Evolutionary conservation across 2,113 vertebrate species (phyloP).

Genomic region (Scartelaos histophorus): DNA sequence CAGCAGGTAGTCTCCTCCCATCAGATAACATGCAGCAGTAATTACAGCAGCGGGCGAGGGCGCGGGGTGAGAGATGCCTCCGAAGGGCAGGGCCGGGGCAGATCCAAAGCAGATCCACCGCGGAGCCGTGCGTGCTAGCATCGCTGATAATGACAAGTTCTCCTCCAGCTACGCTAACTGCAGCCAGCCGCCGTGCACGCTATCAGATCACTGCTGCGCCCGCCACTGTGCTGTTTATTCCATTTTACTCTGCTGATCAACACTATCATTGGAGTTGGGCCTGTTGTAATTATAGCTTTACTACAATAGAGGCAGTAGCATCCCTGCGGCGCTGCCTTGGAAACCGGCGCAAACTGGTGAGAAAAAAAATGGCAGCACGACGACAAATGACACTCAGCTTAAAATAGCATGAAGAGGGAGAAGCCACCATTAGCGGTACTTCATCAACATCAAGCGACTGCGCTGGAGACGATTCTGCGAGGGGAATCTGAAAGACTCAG

Average conservation of each 20-base stretch:
- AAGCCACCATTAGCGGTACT: background rate
- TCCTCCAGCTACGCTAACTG: constrained; percentile 55
- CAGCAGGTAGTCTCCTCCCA: constrained; percentile 27
- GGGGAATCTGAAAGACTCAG: background rate
- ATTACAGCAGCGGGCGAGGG: constrained; percentile 36
- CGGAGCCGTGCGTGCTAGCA: constrained; percentile 21
- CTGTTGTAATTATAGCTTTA: constrained; percentile 63
- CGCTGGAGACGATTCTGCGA: constrained; percentile 10
- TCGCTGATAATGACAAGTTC: constrained; percentile 55
- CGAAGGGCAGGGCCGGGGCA: constrained; percentile 38
- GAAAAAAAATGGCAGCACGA: constrained; percentile 4
- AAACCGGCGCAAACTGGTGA: constrained; percentile 45
- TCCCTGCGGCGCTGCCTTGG: constrained; percentile 42
- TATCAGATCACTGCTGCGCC: constrained; percentile 49
- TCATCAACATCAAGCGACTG: constrained; percentile 1
- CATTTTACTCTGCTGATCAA: constrained; percentile 52
- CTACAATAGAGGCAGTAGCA: constrained; percentile 50
- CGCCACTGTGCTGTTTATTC: constrained; percentile 54
- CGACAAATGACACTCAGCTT: constrained; percentile 11
- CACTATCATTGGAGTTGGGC: constrained; percentile 61
- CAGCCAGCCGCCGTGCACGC: constrained; percentile 33
- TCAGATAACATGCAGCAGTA: constrained; percentile 42
- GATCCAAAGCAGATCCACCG: constrained; percentile 46
- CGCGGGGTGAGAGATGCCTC: constrained; percentile 25
- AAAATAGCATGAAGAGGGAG: constrained; percentile 13